These are phyloP conservation scores for Hyperopisus bebe DNA, from an alignment of 2,113 vertebrate genomes.

Conservation along the genomic window DNA sequence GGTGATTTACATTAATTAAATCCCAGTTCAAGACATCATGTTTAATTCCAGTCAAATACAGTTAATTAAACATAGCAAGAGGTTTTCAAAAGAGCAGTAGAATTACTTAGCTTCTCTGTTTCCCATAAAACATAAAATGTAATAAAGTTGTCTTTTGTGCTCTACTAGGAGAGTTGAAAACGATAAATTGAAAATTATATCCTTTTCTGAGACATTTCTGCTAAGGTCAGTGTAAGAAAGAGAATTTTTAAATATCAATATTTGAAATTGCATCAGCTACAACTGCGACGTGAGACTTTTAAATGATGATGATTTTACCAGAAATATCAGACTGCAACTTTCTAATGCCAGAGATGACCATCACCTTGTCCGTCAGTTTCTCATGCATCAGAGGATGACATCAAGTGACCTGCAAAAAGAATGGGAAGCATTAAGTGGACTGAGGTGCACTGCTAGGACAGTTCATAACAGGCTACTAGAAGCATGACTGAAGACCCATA, in stretches of 20 bases:
- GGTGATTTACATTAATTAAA: slow-evolving; percentile 99
- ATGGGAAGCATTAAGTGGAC: too few relatives aligned
- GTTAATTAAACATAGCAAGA: slow-evolving; percentile 99
- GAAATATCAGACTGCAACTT: not conserved
- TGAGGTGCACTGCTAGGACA: too few relatives aligned
- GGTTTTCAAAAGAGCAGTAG: slow-evolving; percentile 97
- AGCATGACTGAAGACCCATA: too few relatives aligned
- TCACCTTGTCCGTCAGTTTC: too few relatives aligned
- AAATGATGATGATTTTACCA: not conserved
- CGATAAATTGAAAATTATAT: slow-evolving; percentile 90
- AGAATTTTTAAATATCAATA: not conserved
- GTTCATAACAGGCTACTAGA: too few relatives aligned
- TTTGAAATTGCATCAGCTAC: not conserved
- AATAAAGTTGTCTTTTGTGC: slow-evolving; percentile 99
- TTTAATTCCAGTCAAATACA: slow-evolving; percentile 99
- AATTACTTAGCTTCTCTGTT: slow-evolving; percentile 84
- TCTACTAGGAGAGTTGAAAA: slow-evolving; percentile 91
- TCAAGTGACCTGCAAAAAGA: too few relatives aligned
- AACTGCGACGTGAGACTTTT: not conserved
- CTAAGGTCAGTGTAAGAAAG: slow-evolving; percentile 90
- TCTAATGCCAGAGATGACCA: too few relatives aligned
- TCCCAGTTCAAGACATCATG: slow-evolving; percentile 97
- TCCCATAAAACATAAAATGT: slow-evolving; percentile 98
- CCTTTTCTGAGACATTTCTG: slow-evolving; percentile 91
- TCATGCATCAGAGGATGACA: too few relatives aligned